phyloP scores from a whole-genome alignment of 2,113 vertebrate genomes.

The Pelecanoides urinatrix region DNA sequence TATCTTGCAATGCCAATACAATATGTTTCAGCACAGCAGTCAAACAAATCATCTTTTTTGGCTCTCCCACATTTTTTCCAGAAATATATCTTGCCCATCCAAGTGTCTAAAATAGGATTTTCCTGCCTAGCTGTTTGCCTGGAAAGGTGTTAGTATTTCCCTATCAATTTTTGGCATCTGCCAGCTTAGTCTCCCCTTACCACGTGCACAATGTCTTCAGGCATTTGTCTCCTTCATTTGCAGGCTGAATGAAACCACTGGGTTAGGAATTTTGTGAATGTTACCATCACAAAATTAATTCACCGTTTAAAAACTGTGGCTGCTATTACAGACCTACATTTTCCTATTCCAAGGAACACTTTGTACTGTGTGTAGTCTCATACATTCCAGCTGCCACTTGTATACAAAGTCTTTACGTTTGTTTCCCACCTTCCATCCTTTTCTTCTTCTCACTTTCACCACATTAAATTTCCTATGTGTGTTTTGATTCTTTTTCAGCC shows the following conservation, averaged over 20 bases:
- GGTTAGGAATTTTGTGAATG: background rate
- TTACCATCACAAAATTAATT: background rate
- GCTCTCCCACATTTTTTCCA: background rate
- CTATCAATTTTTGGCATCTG: background rate
- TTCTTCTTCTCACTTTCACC: background rate
- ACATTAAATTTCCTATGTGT: background rate
- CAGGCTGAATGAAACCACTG: background rate
- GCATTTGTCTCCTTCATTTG: background rate
- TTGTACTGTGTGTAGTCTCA: background rate
- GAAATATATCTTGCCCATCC: background rate
- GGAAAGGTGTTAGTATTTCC: background rate
- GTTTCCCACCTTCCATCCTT: background rate
- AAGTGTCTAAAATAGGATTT: background rate
- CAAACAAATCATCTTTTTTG: background rate
- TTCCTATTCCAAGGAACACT: background rate
- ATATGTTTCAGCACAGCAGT: background rate
- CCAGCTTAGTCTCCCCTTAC: background rate
- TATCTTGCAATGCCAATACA: background rate
- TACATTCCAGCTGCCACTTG: background rate
- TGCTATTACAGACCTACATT: background rate
- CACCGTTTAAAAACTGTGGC: background rate
- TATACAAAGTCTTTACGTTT: background rate
- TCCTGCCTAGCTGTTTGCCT: background rate
- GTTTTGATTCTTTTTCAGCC: conserved; percentile 1
- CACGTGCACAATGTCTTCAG: background rate